Base-by-base conservation (phyloP, 2,888 invertebrate species). In the Hydroisotoma schaefferi region DNA sequence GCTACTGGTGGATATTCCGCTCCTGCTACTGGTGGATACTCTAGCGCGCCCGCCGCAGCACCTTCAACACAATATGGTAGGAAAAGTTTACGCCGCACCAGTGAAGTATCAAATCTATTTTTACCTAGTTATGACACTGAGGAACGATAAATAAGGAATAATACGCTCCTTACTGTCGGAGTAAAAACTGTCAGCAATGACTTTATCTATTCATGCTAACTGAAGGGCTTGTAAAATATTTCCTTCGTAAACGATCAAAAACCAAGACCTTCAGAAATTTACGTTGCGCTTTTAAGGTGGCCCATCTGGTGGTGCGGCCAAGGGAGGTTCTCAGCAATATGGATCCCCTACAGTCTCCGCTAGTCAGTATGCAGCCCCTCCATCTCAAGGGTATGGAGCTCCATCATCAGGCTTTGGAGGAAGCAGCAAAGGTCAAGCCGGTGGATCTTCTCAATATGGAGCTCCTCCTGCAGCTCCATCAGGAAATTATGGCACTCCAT, bases 391-490 rank as follows among this genome's bases (percentile, higher is more conserved):
- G 12, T 46, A 46, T 46, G 46, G 46, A 4, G 49, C 49, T 18
- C 49, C 49, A 27, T 49, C 49, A 26, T 4, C 23, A 23, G 46
- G 46, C 2, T 10, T 5, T 46, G 46, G 46, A 23, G 46, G 46
- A 23, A 25, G 46, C 25, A 25, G 46, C 25, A 46, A 46, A 23
- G 46, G 49, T 27, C 4, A 18, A 4, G n/a, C 18, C 18, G 18
- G 29, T 22, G 49, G 49, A 10, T 49, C 49, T 6, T 18, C 18
- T 18, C 49, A 49, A 28, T 49, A 49, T 27, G 49, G 49, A 4
- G 49, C 49, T 4, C 49, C 49, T 18, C 4, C 49, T 6, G 23
- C 26, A 27, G 49, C 49, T 27, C 49, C 49, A n/a, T 25, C 49
- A 4, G 49, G 27, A 18, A 28, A 28, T 27, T 49, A 46, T 23